Evolutionary conservation across 1,140 invertebrate genomes (phyloP), one percentile per base, ranked within the genome.

Genomic region (Brachionus asplanchnoidis): DNA sequence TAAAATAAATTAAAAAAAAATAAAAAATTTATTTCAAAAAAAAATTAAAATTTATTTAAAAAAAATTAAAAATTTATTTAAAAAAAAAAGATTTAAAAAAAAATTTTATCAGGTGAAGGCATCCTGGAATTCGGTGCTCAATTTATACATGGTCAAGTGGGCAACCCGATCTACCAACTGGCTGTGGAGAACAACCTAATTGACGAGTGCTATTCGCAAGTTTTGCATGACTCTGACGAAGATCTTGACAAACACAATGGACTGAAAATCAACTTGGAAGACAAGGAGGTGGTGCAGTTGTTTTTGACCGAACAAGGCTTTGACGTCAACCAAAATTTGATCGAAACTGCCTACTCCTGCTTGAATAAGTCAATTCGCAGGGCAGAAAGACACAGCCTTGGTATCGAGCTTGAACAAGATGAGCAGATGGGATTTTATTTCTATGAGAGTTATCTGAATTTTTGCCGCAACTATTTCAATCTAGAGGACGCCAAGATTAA

Each of bases 91-190:
- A 70, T n/a, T 36, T 26, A 28, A 70, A 70, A 46, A 12, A 46
- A 36, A 36, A 36, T 70, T 73, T 73, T 73, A n/a, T 46, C 7
- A 77, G 73, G 46, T 32, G 53, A 82, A 12, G 79, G 53, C 3
- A 65, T 82, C 1, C 6, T 60, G 8, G 79, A 68, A 65, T 60
- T 32, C 6, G 79, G 79, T 17, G 79, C 79, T 20, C 79, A 82
- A 85, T 90, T 88, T 87, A 90, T 90, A 70, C 89, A 90, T 85
- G 89, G 89, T 3, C 87, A 90, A 44, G 89, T 89, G 44, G 85
- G 86, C 36, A 90, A 90, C 83, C 89, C 89, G 46, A 89, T 90
- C 56, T 90, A 87, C 84, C 87, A 88, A 82, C 87, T 90, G 20
- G 89, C 89, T 8, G 86, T 88, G 82, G 86, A 89, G 75, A 89